Base-by-base conservation (phyloP, 2,113 vertebrate species). In the Collichthys lucidus region DNA sequence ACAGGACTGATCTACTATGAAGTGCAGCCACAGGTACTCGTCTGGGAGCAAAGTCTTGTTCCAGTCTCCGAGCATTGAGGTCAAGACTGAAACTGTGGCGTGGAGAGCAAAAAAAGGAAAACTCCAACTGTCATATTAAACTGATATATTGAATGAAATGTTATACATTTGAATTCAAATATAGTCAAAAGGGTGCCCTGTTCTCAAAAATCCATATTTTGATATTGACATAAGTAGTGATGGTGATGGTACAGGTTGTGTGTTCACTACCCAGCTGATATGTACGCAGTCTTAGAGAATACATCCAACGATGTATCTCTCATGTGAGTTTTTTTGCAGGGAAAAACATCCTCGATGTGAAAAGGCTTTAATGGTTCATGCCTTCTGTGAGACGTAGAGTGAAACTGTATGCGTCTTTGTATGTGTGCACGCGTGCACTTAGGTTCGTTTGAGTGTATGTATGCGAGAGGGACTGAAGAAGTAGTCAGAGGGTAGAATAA, bases 321-420 rank as follows among this genome's bases (percentile, higher is more conserved):
- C 67, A 26, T 66, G n/a, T 74, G 46, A 63, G 55, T 35, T 61
- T 56, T 56, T 85, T 64, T 83, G 66, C 80, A 82, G 83, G 86
- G 81, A 83, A 86, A 86, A 79, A 74, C 61, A 68, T 74, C 52
- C 71, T 72, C 72, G 85, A 82, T 86, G 86, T 91, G 80, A 84
- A 87, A 84, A 88, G 87, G 82, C 82, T 82, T 83, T 57, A 88
- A 82, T n/a, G 35, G 74, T 85, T 52, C 62, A 79, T 87, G 91
- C 88, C 89, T 92, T 88, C 63, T 84, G 75, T 88, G 83, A 88
- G 71, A 62, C 55, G 80, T 89, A 74, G 83, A 80, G 65, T 74
- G 74, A 75, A 74, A 80, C 44, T 84, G 82, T 88, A 35, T 79
- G 80, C 86, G 78, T 86, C 63, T 86, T 80, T 76, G 72, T 90